Evolutionary conservation across 2,113 vertebrate genomes (phyloP).

Genomic region (Cariama cristata): DNA sequence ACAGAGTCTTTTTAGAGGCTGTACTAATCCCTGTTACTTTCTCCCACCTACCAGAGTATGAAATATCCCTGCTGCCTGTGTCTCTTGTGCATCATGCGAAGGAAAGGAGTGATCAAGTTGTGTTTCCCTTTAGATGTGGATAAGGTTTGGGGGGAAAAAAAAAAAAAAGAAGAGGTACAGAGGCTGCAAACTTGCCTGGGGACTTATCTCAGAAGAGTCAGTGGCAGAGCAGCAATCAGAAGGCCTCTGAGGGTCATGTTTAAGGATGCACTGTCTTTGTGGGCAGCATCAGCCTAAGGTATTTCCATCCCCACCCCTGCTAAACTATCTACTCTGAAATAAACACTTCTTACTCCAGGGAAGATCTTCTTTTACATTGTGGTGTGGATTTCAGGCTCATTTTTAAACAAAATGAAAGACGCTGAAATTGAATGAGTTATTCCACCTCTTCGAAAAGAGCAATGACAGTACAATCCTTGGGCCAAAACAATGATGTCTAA

Average conservation of each 20-base stretch:
- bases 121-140: not conserved
- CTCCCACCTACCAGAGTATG: not conserved
- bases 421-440: not conserved
- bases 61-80: not conserved
- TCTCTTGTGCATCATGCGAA: not conserved
- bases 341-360: not conserved
- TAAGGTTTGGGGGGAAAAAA: not conserved
- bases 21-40: not conserved
- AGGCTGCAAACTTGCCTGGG: not conserved
- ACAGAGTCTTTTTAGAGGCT: not conserved
- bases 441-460: not conserved
- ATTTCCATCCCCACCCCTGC: not conserved
- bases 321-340: not conserved
- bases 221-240: not conserved
- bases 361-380: not conserved
- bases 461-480: not conserved
- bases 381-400: not conserved
- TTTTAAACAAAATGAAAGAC: not conserved
- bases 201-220: not conserved
- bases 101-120: not conserved
- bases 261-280: not conserved
- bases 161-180: not conserved
- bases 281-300: not conserved
- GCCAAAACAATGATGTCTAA: not conserved
- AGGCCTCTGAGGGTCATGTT: not conserved